phyloP scores from a whole-genome alignment of 2,113 vertebrate species.

The Tachuris rubrigastra region DNA sequence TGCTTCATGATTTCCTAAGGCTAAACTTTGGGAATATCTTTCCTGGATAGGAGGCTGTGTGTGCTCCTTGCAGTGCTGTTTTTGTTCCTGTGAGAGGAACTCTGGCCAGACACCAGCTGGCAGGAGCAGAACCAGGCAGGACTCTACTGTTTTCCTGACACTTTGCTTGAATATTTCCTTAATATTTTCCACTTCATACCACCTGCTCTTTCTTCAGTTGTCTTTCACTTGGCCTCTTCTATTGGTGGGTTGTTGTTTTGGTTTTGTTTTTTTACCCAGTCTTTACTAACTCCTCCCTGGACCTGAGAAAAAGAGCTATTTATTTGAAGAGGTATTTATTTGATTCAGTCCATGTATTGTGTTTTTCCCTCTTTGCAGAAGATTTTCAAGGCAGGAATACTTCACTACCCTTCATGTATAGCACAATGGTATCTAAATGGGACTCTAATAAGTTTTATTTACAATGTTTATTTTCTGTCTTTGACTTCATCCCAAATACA shows the following conservation, averaged over 20 bases:
- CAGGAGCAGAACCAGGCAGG: neutral
- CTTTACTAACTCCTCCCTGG: neutral
- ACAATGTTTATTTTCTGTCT: neutral
- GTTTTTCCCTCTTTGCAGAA: neutral
- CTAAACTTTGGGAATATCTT: neutral
- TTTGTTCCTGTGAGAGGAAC: neutral
- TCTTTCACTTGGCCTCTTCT: neutral
- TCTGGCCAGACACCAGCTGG: neutral
- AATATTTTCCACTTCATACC: neutral
- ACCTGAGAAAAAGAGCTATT: neutral
- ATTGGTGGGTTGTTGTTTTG: neutral
- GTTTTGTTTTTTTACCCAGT: neutral
- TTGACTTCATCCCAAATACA: neutral
- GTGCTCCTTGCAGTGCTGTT: neutral
- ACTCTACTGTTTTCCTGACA: neutral
- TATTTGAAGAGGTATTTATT: neutral
- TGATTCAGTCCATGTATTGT: neutral
- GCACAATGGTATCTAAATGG: neutral
- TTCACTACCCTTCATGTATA: neutral
- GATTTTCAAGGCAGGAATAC: neutral
- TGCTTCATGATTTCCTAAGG: neutral
- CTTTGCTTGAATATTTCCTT: neutral
- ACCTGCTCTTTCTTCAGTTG: neutral
- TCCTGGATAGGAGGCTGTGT: neutral
- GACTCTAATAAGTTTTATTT: neutral